These are phyloP conservation scores for Dendrocincla tyrannina DNA, from an alignment of 2,797 vertebrate species.

Conservation along the genomic window DNA sequence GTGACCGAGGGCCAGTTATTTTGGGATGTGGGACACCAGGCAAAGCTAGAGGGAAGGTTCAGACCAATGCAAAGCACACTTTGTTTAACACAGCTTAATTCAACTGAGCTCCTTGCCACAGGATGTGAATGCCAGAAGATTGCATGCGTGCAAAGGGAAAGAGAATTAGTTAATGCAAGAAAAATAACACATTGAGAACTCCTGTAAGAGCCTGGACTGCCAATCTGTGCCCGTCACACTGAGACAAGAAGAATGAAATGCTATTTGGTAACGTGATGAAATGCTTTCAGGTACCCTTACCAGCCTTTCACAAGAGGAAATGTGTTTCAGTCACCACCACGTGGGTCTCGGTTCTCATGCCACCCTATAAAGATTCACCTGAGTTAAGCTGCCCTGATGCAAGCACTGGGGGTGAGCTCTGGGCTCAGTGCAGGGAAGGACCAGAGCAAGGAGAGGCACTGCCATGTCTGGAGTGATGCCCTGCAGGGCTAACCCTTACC, in stretches of 20 bases:
- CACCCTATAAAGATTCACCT: neutral
- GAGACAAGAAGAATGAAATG: neutral
- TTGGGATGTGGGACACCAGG: neutral
- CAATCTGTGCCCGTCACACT: neutral
- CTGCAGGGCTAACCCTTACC: neutral
- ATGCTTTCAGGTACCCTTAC: neutral
- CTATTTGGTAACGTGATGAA: neutral
- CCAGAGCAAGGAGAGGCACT: neutral
- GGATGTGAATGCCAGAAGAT: neutral
- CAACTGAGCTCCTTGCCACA: neutral
- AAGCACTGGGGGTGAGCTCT: fast-evolving
- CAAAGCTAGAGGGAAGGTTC: neutral
- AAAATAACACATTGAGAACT: neutral
- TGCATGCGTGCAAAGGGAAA: neutral
- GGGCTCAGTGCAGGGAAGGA: neutral
- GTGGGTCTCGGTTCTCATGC: neutral
- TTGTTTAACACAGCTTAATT: neutral
- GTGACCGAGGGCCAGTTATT: neutral
- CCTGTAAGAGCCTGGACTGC: neutral
- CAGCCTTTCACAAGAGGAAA: neutral
- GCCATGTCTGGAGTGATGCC: neutral
- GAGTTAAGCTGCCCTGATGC: fast-evolving
- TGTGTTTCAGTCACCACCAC: neutral
- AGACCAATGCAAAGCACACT: neutral
- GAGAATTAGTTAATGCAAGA: neutral